Percentiles rank a stretch among this genome's conserved stretches.
These are phyloP conservation scores for Amphiduros pacificus DNA, from an alignment of 2,888 invertebrate genomes.

Conservation along the genomic window DNA sequence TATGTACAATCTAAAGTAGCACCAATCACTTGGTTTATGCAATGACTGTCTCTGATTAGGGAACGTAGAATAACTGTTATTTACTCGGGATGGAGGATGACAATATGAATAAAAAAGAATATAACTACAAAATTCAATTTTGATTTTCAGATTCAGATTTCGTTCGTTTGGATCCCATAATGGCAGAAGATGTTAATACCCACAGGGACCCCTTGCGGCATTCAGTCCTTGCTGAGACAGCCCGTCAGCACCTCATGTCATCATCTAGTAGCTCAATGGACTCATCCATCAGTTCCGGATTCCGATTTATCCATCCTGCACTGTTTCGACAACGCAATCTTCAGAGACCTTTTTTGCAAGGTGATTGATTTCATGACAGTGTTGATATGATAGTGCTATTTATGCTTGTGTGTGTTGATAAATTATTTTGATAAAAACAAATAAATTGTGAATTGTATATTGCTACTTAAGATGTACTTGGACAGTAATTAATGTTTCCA, in stretches of 20 bases:
- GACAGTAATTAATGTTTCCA: not conserved
- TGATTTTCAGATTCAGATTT: conserved; percentile 10
- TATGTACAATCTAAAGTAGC: too few species aligned
- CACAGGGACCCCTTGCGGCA: too few species aligned
- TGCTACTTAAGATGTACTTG: not conserved
- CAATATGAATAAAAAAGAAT: too few species aligned
- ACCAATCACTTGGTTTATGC: too few species aligned
- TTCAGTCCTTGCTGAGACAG: not conserved
- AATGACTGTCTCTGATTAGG: too few species aligned
- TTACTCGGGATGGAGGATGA: too few species aligned
- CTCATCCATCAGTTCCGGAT: conserved; percentile 13
- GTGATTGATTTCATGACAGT: not conserved
- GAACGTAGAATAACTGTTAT: too few species aligned
- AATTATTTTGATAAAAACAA: not conserved
- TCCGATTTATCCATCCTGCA: conserved; percentile 9
- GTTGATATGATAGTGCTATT: not conserved
- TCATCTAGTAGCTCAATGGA: not conserved
- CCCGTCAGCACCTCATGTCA: not conserved
- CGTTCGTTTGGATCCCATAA: conserved; percentile 1
- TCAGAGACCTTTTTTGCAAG: not conserved
- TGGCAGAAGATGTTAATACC: not conserved
- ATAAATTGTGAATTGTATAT: too few species aligned
- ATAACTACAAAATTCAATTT: not conserved
- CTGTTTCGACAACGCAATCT: not conserved
- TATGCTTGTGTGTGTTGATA: not conserved